These are phyloP conservation scores for Oryctolagus cuniculus DNA, from an alignment of 2,113 vertebrate species.

Conservation along the genomic window mOryCun1.1 NC_091433.1:34404501-34405000, in stretches of 20 bases:
- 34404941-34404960: too few relatives aligned
- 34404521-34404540: constrained; percentile 33
- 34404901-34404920: too few relatives aligned
- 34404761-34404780: too few relatives aligned
- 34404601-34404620: not conserved
- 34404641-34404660: not conserved
- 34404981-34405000: too few relatives aligned
- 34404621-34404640: not conserved
- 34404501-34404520: not conserved
- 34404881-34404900: too few relatives aligned
- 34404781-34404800: too few relatives aligned
- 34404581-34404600: not conserved
- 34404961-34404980: too few relatives aligned
- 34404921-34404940: too few relatives aligned
- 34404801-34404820: too few relatives aligned
- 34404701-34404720: not conserved
- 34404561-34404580: not conserved
- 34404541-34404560: not conserved
- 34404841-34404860: too few relatives aligned
- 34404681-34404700: not conserved
- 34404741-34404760: not conserved
- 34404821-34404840: too few relatives aligned
- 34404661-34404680: not conserved
- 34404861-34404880: too few relatives aligned
- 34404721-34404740: not conserved